Base-by-base conservation (phyloP, 1,140 invertebrate genomes). In the Micrasema longulum region DNA sequence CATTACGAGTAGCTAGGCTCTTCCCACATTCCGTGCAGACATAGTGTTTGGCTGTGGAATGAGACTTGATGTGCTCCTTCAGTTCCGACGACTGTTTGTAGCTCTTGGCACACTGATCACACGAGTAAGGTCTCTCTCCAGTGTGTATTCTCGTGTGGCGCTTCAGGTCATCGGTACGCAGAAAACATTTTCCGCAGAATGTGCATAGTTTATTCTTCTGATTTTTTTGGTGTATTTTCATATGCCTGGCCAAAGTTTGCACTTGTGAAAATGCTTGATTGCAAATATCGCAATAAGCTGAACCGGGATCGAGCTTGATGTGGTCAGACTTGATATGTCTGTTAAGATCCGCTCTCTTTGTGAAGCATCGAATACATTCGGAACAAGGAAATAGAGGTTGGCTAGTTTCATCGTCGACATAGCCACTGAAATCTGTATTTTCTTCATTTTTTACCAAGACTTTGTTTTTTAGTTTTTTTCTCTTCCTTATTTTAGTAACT, bases 11-110 rank as follows among this genome's bases (percentile, higher is more conserved):
- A 2, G 79, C 70, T 71, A 84, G 80, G 12, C 78, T 80, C 76
- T 89, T 84, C 23, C 82, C 79, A 76, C 89, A 90, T 75, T 87
- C 88, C 73, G 81, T 86, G 76, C 89, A 90, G 74, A 88, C 83
- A 75, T 88, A 89, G 1, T 87, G 87, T 77, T 88, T 88, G 64
- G 88, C 88, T 4, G 87, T 87, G 16, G 87, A 88, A 76, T 89
- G 88, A 60, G 85, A 83, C 52, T 88, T 79, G 47, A 88, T 83
- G 77, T 89, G 88, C 7, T 88, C 87, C 50, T 87, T 82, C 1
- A 89, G 77, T 70, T 87, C 86, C 16, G 72, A 74, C 10, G 71
- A 70, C 55, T 76, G 71, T 38, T 85, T 85, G 35, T 83, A 86
- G 72, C 83, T 80, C 71, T 82, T 83, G 12, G 69, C 64, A 45